phyloP scores from a whole-genome alignment of 2,113 vertebrate species.

The Zosterops pallidus region DNA sequence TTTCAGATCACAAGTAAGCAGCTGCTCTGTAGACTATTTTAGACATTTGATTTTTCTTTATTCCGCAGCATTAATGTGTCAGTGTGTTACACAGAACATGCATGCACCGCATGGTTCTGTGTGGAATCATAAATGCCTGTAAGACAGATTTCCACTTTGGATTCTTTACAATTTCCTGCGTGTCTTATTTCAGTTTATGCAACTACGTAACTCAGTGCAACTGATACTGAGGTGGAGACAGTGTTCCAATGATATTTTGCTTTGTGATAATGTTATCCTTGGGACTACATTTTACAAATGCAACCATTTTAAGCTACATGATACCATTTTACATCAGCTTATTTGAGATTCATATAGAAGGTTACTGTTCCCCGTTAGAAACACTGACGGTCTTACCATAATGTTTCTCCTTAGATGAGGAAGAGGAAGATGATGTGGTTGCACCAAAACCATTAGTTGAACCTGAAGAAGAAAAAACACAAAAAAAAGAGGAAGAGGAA shows the following conservation, averaged over 20 bases:
- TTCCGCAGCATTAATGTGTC: constrained; percentile 75
- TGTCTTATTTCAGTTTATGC: constrained; percentile 49
- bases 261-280: neutral
- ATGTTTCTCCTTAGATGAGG: constrained; percentile 82
- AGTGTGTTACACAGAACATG: constrained; percentile 68
- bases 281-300: neutral
- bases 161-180: constrained; percentile 30
- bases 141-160: constrained; percentile 55
- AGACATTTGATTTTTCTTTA: constrained; percentile 77
- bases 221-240: neutral
- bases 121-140: constrained; percentile 64
- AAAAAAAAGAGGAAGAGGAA: constrained; percentile 84
- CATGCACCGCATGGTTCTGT: constrained; percentile 54
- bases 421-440: constrained; percentile 92
- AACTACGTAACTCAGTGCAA: constrained; percentile 20
- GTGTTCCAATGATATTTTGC: neutral
- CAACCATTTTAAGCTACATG: neutral
- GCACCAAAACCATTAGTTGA: constrained; percentile 79
- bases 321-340: constrained; percentile 8
- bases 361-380: neutral
- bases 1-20: constrained; percentile 76
- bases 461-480: constrained; percentile 82
- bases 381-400: neutral
- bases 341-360: neutral
- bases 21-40: constrained; percentile 69